Percentiles rank a stretch among this genome's conserved stretches.
phyloP scores from a whole-genome alignment of 53 echinoderm and acorn worm genomes.

The Crossaster papposus region DNA sequence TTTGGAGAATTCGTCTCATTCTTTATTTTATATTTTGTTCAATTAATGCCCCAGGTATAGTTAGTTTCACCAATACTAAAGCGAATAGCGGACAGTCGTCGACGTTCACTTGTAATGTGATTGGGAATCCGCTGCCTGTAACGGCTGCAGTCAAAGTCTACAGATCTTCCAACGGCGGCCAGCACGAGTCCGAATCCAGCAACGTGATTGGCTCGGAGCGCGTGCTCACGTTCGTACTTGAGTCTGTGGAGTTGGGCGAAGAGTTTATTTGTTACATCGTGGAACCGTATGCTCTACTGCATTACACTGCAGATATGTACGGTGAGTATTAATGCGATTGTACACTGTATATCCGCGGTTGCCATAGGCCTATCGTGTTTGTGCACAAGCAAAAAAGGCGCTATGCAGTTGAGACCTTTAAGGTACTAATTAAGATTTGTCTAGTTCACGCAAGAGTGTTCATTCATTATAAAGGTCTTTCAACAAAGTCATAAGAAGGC shows the following conservation, averaged over 20 bases:
- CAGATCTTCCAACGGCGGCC: neutral
- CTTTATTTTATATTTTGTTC: no score
- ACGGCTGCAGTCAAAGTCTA: conserved; percentile 13
- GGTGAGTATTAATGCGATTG: conserved; percentile 56
- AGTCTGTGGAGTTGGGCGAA: conserved; percentile 13
- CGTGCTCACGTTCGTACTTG: conserved; percentile 38
- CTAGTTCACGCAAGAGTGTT: no score
- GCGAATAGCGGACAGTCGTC: conserved; percentile 61
- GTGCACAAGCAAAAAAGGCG: no score
- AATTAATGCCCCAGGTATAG: conserved; percentile 34
- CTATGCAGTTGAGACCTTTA: no score
- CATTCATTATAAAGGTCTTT: no score
- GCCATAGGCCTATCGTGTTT: no score
- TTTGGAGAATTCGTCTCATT: no score
- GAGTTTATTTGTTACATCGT: conserved; percentile 14
- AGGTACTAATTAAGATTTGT: no score
- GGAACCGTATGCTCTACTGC: neutral
- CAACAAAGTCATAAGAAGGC: no score
- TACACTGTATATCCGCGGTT: no score
- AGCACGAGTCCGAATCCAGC: neutral
- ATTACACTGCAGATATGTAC: neutral
- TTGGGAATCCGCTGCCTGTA: conserved; percentile 28
- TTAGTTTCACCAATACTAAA: conserved; percentile 31
- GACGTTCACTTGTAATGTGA: conserved; percentile 60
- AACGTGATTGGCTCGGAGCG: neutral